These are phyloP conservation scores for Antitype chi DNA, from an alignment of 2,888 invertebrate genomes.

Conservation along the genomic window DNA sequence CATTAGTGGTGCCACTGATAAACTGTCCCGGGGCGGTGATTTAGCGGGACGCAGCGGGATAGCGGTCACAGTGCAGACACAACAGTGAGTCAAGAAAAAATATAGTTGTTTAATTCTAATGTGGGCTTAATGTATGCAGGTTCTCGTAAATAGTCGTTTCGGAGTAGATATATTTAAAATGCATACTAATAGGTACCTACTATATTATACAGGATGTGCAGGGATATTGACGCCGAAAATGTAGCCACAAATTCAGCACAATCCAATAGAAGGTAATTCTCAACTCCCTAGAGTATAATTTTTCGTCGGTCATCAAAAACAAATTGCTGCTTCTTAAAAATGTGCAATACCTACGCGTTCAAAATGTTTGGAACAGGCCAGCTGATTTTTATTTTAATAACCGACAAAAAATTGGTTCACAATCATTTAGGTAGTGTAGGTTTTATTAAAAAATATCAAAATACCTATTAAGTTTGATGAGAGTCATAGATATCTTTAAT, in stretches of 20 bases:
- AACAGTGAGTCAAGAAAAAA: constrained; percentile 15
- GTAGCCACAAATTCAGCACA: no score
- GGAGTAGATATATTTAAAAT: neutral
- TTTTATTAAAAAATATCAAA: neutral
- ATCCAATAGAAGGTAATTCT: no score
- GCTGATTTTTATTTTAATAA: no score
- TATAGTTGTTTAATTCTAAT: neutral
- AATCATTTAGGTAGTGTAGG: no score
- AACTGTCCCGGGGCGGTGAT: constrained; percentile 66
- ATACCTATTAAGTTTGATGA: neutral
- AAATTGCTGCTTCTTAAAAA: no score
- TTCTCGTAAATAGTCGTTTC: neutral
- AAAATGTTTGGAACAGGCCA: no score
- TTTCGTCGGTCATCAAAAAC: no score
- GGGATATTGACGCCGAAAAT: no score
- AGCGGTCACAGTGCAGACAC: constrained; percentile 17
- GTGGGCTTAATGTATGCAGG: neutral
- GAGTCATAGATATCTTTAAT: neutral
- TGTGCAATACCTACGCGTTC: no score
- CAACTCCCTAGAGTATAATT: no score
- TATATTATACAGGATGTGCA: neutral
- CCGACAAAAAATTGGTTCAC: no score
- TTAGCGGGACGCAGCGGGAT: constrained; percentile 54
- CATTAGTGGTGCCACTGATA: constrained; percentile 64
- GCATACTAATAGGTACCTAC: neutral